Evolutionary conservation across 2,888 invertebrate genomes (phyloP).

Genomic region (Phrixothrix hirtus): DNA sequence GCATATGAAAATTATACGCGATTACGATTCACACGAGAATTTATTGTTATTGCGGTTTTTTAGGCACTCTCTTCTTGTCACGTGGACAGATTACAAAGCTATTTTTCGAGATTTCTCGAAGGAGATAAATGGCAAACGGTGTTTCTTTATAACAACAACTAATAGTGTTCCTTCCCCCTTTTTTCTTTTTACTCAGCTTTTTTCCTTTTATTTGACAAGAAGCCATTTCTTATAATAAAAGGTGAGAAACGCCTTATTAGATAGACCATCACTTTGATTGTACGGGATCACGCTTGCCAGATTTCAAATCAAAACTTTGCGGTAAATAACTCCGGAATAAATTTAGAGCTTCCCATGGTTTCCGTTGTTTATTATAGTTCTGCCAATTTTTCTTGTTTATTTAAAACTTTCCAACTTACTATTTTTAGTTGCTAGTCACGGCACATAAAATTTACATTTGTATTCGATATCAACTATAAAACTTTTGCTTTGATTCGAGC

Average conservation of each 20-base stretch:
- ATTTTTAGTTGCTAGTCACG: not conserved
- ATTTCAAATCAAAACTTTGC: not conserved
- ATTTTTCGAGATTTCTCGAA: slow-evolving; percentile 46
- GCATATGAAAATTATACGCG: slow-evolving; percentile 38
- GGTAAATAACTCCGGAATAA: no score
- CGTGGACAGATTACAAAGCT: slow-evolving; percentile 46
- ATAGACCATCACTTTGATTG: not conserved
- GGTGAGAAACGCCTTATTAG: not conserved
- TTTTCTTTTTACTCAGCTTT: not conserved
- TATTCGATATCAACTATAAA: not conserved
- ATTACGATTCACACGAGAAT: slow-evolving; percentile 40
- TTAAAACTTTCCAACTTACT: not conserved
- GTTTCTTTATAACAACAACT: not conserved
- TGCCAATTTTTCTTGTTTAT: not conserved
- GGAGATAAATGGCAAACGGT: slow-evolving; percentile 43
- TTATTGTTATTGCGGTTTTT: slow-evolving; percentile 44
- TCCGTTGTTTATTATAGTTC: not conserved
- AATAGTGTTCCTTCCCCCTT: not conserved
- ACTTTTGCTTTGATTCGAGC: no score
- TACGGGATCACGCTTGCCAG: no score
- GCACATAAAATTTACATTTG: not conserved
- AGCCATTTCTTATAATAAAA: not conserved
- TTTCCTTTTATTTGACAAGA: not conserved
- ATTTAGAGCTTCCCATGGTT: not conserved
- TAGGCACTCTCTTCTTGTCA: slow-evolving; percentile 39